Conservation (phyloP, 92 coral and sea anemone species). For the Phenganax marumi region DNA sequence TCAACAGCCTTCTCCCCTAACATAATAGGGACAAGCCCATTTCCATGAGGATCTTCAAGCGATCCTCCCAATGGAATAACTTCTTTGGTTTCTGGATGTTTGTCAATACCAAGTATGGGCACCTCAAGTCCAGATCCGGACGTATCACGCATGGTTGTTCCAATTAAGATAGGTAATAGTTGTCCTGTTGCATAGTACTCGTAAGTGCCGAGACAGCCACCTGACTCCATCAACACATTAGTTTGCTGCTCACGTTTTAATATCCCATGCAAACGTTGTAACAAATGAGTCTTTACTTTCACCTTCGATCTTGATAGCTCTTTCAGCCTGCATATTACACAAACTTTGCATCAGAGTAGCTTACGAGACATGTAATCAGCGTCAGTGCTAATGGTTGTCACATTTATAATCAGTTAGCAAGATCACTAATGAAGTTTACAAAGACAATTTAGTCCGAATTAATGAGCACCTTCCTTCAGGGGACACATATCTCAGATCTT, state of each 20-base stretch:
- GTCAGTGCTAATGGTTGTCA: too few species aligned
- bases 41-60: conserved; percentile 95
- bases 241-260: conserved; percentile 94
- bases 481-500: background rate
- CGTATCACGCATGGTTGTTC: conserved; percentile 83
- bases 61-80: conserved; percentile 94
- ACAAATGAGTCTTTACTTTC: conserved; percentile 66
- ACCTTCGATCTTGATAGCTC: conserved; percentile 31
- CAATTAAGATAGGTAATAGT: conserved; percentile 84
- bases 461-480: too few species aligned
- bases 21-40: conserved; percentile 96
- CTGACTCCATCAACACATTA: conserved; percentile 72
- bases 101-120: conserved; percentile 88
- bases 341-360: background rate
- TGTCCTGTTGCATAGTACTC: conserved; percentile 97
- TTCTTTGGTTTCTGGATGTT: conserved; percentile 80
- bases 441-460: too few species aligned
- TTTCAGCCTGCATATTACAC: conserved; percentile 11
- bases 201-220: conserved; percentile 99
- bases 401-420: too few species aligned
- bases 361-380: too few species aligned
- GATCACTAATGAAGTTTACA: too few species aligned
- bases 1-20: conserved; percentile 97
- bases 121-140: conserved; percentile 83
- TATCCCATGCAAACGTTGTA: conserved; percentile 80